Percentiles rank a stretch among this genome's conserved stretches.
Conservation (phyloP, 1,140 invertebrate genomes). For the Sitobion miscanthi region DNA sequence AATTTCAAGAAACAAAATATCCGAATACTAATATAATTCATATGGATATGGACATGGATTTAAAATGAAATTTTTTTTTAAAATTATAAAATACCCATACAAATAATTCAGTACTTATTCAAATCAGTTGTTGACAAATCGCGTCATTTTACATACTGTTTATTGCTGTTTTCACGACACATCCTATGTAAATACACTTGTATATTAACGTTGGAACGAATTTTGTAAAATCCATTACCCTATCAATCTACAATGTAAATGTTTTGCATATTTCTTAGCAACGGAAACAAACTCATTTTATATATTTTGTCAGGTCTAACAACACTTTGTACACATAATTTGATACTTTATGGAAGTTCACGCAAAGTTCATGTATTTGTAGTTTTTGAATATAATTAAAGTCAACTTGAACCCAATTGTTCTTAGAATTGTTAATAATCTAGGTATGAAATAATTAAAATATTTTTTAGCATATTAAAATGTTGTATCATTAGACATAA, state of each 20-base stretch:
- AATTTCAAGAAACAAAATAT: neutral
- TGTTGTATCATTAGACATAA: neutral
- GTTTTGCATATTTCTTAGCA: slow-evolving; percentile 24
- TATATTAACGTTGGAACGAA: neutral
- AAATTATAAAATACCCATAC: neutral
- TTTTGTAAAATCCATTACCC: neutral
- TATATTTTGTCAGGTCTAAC: neutral
- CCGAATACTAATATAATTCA: neutral
- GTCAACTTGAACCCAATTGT: neutral
- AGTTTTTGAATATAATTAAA: neutral
- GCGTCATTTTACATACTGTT: neutral
- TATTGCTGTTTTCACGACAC: neutral
- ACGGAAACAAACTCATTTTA: neutral
- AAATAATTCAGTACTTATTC: neutral
- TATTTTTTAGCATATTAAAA: neutral
- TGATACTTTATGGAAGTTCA: neutral
- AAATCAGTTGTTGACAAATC: slow-evolving; percentile 22
- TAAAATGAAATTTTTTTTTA: neutral
- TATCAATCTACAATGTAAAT: neutral
- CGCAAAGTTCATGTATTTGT: neutral
- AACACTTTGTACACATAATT: slow-evolving; percentile 13
- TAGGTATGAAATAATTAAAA: neutral
- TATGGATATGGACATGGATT: neutral
- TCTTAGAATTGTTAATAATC: neutral
- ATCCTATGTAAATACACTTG: neutral